Evolutionary conservation across 2,113 vertebrate species (phyloP).

Genomic region (Dipodomys merriami): DNA sequence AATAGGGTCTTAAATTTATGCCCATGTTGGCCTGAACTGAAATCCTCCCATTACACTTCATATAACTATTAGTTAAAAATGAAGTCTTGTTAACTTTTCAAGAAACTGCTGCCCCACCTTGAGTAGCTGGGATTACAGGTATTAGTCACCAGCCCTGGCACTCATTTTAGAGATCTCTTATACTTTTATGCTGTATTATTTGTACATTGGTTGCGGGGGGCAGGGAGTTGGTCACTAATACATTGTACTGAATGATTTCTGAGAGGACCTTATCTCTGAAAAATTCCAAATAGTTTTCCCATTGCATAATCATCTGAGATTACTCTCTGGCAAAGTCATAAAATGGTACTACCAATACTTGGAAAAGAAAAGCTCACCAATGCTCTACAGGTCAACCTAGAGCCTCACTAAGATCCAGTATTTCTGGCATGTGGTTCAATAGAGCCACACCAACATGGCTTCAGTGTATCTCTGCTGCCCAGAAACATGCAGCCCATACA

Average conservation of each 20-base stretch:
- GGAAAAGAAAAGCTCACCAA: not conserved
- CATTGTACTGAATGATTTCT: conserved; percentile 17
- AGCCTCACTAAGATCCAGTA: not conserved
- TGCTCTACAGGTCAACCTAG: not conserved
- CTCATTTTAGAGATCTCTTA: conserved; percentile 26
- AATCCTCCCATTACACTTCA: no score
- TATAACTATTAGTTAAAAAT: no score
- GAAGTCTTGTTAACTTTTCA: no score
- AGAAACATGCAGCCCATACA: not conserved
- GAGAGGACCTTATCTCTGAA: conserved; percentile 53
- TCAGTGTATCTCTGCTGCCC: not conserved
- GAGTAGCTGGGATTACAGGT: no score
- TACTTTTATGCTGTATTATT: conserved; percentile 31
- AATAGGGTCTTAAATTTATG: no score
- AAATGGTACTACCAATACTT: conserved; percentile 35
- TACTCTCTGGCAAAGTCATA: conserved; percentile 1
- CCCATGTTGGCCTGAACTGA: no score
- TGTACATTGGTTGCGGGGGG: not conserved
- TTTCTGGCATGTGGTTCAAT: not conserved
- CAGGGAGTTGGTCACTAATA: not conserved
- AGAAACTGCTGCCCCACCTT: no score
- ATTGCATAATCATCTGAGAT: conserved; percentile 4
- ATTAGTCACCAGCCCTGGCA: no score
- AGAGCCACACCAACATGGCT: not conserved
- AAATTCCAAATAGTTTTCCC: conserved; percentile 48